phyloP scores from a whole-genome alignment of 2,797 vertebrate genomes.

The Vultur gryphus region DNA sequence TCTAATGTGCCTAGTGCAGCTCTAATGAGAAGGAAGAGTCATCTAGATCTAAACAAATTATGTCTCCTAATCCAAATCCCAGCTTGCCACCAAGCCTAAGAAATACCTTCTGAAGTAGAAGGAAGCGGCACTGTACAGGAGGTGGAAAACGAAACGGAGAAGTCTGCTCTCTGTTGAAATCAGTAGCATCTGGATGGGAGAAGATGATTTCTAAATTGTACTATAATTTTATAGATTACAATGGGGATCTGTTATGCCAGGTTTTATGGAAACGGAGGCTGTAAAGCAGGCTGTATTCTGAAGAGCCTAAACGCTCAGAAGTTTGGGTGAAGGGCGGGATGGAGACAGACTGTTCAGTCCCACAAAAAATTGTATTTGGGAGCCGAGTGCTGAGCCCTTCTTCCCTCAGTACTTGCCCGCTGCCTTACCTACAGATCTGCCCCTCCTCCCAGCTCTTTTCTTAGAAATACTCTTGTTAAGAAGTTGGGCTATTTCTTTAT shows the following conservation, averaged over 20 bases:
- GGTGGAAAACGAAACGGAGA: neutral
- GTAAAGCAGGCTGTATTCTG: neutral
- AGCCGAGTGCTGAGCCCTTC: neutral
- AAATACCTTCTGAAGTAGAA: neutral
- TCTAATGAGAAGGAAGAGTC: neutral
- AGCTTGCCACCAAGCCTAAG: neutral
- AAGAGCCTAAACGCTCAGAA: neutral
- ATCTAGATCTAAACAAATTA: neutral
- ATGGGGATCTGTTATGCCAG: neutral
- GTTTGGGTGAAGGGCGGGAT: neutral
- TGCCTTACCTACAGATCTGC: neutral
- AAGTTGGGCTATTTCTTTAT: neutral
- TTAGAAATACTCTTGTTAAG: neutral
- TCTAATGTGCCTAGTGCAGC: neutral
- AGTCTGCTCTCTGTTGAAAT: neutral
- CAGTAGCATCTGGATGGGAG: neutral
- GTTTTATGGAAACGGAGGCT: neutral
- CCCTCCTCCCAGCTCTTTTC: neutral
- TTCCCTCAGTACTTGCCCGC: fast-evolving
- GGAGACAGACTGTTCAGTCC: neutral
- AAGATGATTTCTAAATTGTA: neutral
- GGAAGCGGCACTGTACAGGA: neutral
- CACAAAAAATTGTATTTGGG: neutral
- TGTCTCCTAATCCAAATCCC: neutral
- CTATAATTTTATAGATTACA: neutral